Evolutionary conservation across 2,113 vertebrate genomes (phyloP).

Genomic region (Empidonax alnorum): DNA sequence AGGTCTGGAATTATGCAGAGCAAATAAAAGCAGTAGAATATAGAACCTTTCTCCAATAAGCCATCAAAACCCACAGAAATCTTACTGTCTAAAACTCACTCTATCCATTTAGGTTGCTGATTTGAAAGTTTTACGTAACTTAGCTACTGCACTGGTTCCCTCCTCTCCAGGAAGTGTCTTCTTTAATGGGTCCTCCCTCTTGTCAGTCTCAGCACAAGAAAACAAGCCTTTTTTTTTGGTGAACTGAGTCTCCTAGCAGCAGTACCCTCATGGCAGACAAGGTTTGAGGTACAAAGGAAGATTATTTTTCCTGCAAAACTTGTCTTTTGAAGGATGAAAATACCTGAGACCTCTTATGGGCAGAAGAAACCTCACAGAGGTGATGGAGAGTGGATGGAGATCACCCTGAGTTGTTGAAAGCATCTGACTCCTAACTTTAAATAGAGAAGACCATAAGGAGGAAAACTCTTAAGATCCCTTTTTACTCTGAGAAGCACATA

Average conservation of each 20-base stretch:
- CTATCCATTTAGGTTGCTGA: neutral
- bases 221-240: neutral
- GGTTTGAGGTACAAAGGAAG: neutral
- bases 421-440: neutral
- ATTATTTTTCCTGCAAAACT: neutral
- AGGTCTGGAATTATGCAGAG: neutral
- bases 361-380: neutral
- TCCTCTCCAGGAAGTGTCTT: neutral
- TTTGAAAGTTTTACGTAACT: neutral
- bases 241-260: neutral
- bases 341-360: neutral
- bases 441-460: neutral
- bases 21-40: neutral
- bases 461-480: neutral
- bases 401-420: neutral
- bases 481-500: neutral
- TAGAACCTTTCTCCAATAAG: neutral
- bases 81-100: neutral
- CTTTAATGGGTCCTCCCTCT: neutral
- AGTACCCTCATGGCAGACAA: neutral
- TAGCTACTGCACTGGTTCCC: neutral
- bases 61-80: neutral
- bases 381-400: neutral
- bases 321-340: neutral
- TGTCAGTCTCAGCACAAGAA: neutral